A percentile compares a stretch with the other conserved stretches of the same genome.
Conservation (phyloP, 2,113 vertebrate species). For the Cyprinus carpio region DNA sequence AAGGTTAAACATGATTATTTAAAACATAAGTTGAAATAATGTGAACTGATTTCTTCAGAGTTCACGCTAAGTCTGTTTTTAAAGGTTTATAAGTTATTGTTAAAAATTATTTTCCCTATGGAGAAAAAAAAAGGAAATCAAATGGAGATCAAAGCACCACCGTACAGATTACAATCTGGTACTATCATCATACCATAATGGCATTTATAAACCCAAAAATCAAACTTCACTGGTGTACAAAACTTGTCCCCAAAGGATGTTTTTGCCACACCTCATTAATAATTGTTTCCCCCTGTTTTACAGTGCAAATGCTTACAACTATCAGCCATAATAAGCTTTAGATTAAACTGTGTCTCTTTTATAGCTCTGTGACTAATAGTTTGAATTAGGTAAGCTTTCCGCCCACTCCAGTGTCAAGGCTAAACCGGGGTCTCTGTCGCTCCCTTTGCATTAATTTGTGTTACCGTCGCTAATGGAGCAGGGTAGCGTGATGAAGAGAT, state of each 20-base stretch:
- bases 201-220: not conserved
- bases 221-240: not conserved
- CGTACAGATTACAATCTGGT: not conserved
- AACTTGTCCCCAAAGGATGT: slow-evolving; percentile 52
- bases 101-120: not conserved
- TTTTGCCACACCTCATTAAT: slow-evolving; percentile 67
- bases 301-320: slow-evolving; percentile 59
- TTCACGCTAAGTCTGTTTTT: not conserved
- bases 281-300: slow-evolving; percentile 64
- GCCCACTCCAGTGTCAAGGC: slow-evolving; percentile 11
- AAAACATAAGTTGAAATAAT: not conserved
- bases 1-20: not conserved
- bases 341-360: slow-evolving; percentile 66
- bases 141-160: not conserved
- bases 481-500: slow-evolving; percentile 68
- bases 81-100: not conserved
- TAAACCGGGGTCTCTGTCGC: slow-evolving; percentile 17
- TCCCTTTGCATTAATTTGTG: slow-evolving; percentile 25
- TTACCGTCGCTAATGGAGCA: slow-evolving; percentile 42
- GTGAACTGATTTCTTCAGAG: not conserved
- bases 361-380: slow-evolving; percentile 69
- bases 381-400: slow-evolving; percentile 60
- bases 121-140: not conserved
- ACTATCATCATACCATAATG: not conserved
- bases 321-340: slow-evolving; percentile 69